Conservation (phyloP, 2,888 invertebrate species). For the Eristalinus aeneus region DNA sequence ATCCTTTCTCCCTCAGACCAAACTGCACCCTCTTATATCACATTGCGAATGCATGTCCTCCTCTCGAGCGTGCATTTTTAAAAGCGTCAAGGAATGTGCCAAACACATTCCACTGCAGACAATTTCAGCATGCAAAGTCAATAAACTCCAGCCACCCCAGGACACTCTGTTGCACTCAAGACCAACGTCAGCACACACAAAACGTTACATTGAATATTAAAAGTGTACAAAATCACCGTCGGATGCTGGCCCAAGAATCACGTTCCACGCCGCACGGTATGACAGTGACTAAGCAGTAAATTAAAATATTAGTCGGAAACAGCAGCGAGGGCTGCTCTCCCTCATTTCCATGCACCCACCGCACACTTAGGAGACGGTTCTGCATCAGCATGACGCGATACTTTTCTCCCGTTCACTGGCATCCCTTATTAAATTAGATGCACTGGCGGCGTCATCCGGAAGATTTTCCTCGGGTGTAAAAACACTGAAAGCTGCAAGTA, state of each 20-base stretch:
- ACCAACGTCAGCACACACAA: neutral
- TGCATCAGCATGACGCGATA: slow-evolving; percentile 58
- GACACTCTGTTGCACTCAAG: neutral
- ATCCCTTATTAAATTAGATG: slow-evolving; percentile 66
- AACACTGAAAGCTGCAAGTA: slow-evolving; percentile 43
- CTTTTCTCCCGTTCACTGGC: slow-evolving; percentile 20
- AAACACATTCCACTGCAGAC: neutral
- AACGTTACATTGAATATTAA: neutral
- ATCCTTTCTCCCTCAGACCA: neutral
- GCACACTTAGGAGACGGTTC: slow-evolving; percentile 41
- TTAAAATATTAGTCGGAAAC: neutral
- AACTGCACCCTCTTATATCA: neutral
- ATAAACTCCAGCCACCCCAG: neutral
- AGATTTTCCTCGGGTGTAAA: slow-evolving; percentile 49
- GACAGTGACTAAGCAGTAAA: neutral
- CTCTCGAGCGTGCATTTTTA: neutral
- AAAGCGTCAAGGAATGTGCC: neutral
- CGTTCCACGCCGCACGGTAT: neutral
- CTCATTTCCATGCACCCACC: slow-evolving; percentile 9
- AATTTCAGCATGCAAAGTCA: neutral
- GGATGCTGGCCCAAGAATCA: neutral
- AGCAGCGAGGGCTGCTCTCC: neutral
- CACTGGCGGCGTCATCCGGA: slow-evolving; percentile 61
- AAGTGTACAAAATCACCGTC: neutral
- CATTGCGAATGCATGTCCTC: neutral